Conservation (phyloP, 2,113 vertebrate species). For the Rhinopomastus cyanomelas region DNA sequence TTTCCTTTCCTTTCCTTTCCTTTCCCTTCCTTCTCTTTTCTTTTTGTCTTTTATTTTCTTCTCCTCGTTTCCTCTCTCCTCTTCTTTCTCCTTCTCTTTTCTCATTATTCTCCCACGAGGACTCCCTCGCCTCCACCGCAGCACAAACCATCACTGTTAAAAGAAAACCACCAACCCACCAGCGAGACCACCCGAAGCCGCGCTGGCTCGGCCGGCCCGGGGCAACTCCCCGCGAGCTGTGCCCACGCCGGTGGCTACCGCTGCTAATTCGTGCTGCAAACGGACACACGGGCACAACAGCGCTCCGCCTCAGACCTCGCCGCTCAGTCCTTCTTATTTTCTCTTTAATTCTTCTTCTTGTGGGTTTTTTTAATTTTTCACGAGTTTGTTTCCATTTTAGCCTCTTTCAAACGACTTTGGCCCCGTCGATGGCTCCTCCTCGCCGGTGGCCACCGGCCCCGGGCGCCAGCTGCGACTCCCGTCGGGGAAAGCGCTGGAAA, state of each 20-base stretch:
- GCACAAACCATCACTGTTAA: neutral
- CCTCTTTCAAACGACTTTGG: neutral
- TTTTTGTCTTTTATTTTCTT: fast-evolving
- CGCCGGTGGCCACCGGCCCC: neutral
- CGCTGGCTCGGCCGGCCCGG: neutral
- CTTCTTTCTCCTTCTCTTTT: fast-evolving
- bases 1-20: neutral
- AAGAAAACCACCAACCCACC: neutral
- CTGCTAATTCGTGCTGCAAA: neutral
- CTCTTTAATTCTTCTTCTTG: neutral
- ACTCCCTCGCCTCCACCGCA: fast-evolving
- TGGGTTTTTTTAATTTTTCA: neutral
- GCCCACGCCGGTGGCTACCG: neutral
- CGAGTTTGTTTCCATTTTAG: neutral
- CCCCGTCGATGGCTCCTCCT: neutral
- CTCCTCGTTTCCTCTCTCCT: too few relatives aligned
- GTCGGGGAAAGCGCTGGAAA: neutral
- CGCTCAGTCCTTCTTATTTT: neutral
- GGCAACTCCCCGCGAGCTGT: neutral
- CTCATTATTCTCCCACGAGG: too few relatives aligned
- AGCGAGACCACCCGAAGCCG: too few relatives aligned
- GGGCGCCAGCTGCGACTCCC: neutral
- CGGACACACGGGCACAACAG: neutral
- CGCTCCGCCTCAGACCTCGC: neutral
- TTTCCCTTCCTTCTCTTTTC: fast-evolving